Evolutionary conservation across 2,888 invertebrate species (phyloP).

Genomic region (Trissolcus brochymenae): DNA sequence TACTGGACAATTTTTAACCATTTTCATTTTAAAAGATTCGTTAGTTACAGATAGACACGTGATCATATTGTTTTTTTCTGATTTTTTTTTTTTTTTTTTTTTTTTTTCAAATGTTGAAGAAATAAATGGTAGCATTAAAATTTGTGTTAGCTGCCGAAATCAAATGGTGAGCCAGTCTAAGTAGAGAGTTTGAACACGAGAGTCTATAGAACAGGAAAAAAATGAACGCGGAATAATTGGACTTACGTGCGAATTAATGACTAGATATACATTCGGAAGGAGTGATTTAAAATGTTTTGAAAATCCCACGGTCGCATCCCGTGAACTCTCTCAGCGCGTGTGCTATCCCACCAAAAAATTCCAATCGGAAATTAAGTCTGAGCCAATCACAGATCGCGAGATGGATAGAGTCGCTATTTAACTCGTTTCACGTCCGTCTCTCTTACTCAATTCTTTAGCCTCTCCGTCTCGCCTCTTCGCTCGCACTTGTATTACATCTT

Average conservation of each 20-base stretch:
- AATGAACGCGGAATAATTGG: constrained; percentile 26
- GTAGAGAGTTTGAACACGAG: too few relatives aligned
- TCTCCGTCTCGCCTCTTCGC: constrained; percentile 40
- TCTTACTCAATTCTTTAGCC: constrained; percentile 36
- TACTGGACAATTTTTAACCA: constrained; percentile 17
- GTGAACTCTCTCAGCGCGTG: constrained; percentile 49
- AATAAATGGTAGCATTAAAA: too few relatives aligned
- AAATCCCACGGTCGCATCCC: constrained; percentile 50
- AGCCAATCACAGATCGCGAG: constrained; percentile 68
- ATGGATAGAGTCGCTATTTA: constrained; percentile 62
- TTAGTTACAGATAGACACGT: constrained; percentile 15
- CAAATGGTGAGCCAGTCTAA: too few relatives aligned
- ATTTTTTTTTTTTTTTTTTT: too few relatives aligned
- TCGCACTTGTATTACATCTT: constrained; percentile 54
- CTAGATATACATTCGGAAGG: constrained; percentile 42
- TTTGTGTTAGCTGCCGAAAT: too few relatives aligned
- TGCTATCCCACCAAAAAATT: constrained; percentile 61
- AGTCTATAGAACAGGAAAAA: too few relatives aligned
- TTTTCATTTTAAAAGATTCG: constrained; percentile 33
- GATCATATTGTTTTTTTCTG: too few relatives aligned
- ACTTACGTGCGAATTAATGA: constrained; percentile 48
- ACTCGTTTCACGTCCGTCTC: constrained; percentile 44
- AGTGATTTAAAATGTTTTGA: constrained; percentile 49
- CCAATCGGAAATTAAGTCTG: constrained; percentile 69
- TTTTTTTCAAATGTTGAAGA: too few relatives aligned